Conservation (phyloP, 2,888 invertebrate species). For the Tridacna crocea region DNA sequence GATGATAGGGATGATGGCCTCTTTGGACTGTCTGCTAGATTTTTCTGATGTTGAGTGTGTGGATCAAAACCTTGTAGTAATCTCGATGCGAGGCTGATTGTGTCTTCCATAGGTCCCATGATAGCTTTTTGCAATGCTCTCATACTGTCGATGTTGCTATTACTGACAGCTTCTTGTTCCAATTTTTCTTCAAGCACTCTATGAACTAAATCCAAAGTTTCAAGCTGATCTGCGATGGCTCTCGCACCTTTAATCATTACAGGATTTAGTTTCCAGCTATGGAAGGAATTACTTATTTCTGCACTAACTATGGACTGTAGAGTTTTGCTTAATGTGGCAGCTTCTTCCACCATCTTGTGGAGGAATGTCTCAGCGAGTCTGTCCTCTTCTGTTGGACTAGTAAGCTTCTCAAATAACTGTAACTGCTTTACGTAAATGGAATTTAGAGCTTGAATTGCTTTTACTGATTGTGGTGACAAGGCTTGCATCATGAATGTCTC, state of each 20-base stretch:
- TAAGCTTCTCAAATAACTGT: slow-evolving; percentile 23
- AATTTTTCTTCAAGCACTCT: neutral
- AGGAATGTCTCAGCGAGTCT: neutral
- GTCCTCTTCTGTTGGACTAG: neutral
- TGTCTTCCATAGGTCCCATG: neutral
- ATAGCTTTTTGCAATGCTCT: neutral
- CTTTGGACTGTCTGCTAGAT: neutral
- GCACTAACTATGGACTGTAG: slow-evolving; percentile 14
- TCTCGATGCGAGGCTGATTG: neutral
- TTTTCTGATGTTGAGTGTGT: neutral
- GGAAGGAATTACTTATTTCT: neutral
- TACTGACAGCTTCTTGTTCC: neutral
- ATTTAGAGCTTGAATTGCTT: neutral
- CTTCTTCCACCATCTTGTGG: slow-evolving; percentile 1
- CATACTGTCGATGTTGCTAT: neutral
- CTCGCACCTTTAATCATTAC: slow-evolving; percentile 32
- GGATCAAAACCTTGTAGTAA: neutral
- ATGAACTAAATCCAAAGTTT: neutral
- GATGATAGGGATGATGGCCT: neutral
- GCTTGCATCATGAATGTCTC: neutral
- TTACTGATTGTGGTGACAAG: neutral
- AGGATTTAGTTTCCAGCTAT: slow-evolving; percentile 16
- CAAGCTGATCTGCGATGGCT: slow-evolving; percentile 25
- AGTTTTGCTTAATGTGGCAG: slow-evolving; percentile 1
- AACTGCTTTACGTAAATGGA: slow-evolving; percentile 27